Evolutionary conservation across 2,797 vertebrate genomes (phyloP).

Genomic region (Bucorvus abyssinicus): DNA sequence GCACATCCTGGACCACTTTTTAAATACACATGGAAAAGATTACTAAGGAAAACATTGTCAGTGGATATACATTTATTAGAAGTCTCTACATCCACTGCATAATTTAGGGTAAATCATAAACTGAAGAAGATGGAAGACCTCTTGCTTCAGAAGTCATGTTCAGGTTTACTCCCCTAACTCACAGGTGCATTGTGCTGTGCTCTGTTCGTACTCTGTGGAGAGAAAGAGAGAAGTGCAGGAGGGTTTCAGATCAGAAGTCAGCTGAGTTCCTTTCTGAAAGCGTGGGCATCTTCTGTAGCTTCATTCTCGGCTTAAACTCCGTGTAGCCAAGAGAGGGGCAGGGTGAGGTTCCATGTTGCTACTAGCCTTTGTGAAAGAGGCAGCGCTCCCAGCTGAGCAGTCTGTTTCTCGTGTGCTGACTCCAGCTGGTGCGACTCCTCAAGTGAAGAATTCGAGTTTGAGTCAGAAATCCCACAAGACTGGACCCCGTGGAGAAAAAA

Average conservation of each 20-base stretch:
- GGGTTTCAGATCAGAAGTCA: background rate
- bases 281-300: background rate
- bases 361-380: background rate
- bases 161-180: background rate
- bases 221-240: background rate
- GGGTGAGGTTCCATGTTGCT: background rate
- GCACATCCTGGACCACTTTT: background rate
- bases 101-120: background rate
- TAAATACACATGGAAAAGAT: slow-evolving; percentile 25
- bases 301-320: background rate
- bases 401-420: background rate
- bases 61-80: background rate
- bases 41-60: background rate
- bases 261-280: background rate
- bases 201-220: background rate
- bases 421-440: background rate
- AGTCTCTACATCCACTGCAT: background rate
- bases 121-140: background rate
- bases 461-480: background rate
- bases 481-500: background rate
- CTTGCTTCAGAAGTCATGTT: background rate
- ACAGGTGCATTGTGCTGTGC: background rate
- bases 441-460: background rate
- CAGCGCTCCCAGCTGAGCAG: background rate
- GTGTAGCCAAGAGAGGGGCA: background rate